Evolutionary conservation across 2,888 invertebrate species (phyloP).

Genomic region (Tyria jacobaeae): DNA sequence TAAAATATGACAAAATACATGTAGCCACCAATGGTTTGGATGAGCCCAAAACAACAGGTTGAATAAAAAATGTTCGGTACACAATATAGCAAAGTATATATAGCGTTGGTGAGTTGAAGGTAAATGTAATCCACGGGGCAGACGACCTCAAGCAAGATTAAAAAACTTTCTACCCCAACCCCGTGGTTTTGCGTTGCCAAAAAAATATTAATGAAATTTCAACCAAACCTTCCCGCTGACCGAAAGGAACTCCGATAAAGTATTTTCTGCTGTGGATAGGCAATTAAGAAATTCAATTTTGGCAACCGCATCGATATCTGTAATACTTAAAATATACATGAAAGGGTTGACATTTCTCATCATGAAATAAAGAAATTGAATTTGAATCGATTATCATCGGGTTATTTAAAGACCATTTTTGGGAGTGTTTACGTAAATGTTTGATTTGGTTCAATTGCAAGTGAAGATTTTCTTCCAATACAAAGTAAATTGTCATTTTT

Average conservation of each 20-base stretch:
- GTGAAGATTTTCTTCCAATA: background rate
- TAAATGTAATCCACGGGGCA: conserved; percentile 68
- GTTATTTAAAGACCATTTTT: conserved; percentile 35
- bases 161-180: conserved; percentile 73
- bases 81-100: conserved; percentile 57
- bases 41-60: background rate
- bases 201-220: conserved; percentile 79
- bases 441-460: conserved; percentile 10
- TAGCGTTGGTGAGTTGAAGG: conserved; percentile 57
- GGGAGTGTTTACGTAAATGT: conserved; percentile 14
- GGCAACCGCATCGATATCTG: conserved; percentile 38
- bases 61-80: conserved; percentile 23
- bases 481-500: background rate
- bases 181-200: conserved; percentile 55
- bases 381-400: too few relatives aligned
- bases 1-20: conserved; percentile 28
- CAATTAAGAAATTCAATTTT: conserved; percentile 80
- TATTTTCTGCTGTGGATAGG: conserved; percentile 73
- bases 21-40: conserved; percentile 15
- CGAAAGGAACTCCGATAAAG: conserved; percentile 74
- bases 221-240: conserved; percentile 68
- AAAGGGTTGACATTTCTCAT: conserved; percentile 38
- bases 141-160: conserved; percentile 73
- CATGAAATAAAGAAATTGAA: too few relatives aligned
- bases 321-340: conserved; percentile 28